These are phyloP conservation scores for Tigriopus californicus DNA, from an alignment of 2,888 invertebrate genomes.

Conservation along the genomic window DNA sequence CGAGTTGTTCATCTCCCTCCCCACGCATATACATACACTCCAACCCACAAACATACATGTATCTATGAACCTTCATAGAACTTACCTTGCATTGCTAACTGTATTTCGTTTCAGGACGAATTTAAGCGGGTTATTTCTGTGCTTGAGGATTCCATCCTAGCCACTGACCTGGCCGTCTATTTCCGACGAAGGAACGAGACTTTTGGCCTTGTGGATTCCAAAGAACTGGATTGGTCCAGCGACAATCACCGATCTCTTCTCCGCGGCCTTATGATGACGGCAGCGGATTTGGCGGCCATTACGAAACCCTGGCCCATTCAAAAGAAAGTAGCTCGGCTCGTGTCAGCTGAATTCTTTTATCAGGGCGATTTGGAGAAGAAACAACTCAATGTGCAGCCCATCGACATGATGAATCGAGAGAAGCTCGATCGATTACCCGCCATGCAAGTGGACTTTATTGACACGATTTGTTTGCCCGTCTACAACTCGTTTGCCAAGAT, in stretches of 20 bases:
- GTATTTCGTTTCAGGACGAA: constrained; percentile 43
- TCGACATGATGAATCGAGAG: constrained; percentile 76
- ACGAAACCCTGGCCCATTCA: constrained; percentile 88
- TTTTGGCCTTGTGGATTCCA: not conserved
- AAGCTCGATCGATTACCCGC: constrained; percentile 80
- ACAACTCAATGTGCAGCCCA: constrained; percentile 29
- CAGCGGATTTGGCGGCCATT: constrained; percentile 81
- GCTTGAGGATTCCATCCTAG: constrained; percentile 78
- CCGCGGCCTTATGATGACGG: constrained; percentile 84
- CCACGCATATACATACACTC: too few species aligned
- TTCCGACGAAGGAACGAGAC: constrained; percentile 42
- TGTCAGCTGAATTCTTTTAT: constrained; percentile 15
- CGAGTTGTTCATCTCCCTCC: too few species aligned
- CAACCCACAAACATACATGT: too few species aligned
- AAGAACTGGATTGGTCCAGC: constrained; percentile 23
- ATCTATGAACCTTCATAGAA: too few species aligned
- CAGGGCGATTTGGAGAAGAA: constrained; percentile 30
- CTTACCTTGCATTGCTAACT: too few species aligned
- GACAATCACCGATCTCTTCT: constrained; percentile 60
- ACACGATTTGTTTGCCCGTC: constrained; percentile 80
- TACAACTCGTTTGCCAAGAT: constrained; percentile 72
- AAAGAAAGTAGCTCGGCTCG: constrained; percentile 43
- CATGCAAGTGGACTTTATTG: constrained; percentile 91
- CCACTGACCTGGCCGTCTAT: constrained; percentile 82
- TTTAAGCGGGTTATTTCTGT: constrained; percentile 76